A percentile compares a stretch with the other conserved stretches of the same genome.
Conservation (phyloP, 2,888 invertebrate genomes). For the Trissolcus brochymenae region DNA sequence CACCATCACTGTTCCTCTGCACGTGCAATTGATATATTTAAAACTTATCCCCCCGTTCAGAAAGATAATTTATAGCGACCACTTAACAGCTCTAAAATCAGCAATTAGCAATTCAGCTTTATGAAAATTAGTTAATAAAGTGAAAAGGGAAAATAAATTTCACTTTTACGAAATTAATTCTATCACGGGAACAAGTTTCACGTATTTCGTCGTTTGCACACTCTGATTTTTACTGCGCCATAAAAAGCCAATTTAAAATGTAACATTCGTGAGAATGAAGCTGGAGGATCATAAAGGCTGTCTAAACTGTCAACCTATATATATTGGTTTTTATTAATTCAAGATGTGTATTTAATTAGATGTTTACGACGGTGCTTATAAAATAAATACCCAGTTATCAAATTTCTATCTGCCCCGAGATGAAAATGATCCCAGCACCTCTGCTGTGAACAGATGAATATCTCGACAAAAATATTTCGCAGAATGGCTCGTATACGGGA, state of each 20-base stretch:
- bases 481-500: conserved; percentile 53
- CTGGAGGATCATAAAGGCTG: conserved; percentile 28
- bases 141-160: too few species aligned
- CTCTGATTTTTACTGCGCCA: conserved; percentile 29
- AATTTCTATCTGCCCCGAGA: conserved; percentile 53
- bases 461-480: conserved; percentile 53
- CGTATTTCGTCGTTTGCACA: conserved; percentile 2
- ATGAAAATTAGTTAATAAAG: too few species aligned
- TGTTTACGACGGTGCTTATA: conserved; percentile 53
- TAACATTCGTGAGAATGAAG: conserved; percentile 46
- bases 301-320: conserved; percentile 40
- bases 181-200: neutral
- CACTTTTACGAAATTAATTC: conserved; percentile 1
- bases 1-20: neutral
- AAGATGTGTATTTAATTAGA: conserved; percentile 56
- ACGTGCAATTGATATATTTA: neutral
- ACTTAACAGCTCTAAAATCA: too few species aligned
- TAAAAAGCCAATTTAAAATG: conserved; percentile 52
- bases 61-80: neutral
- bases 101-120: too few species aligned
- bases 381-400: conserved; percentile 55
- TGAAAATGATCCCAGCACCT: conserved; percentile 55
- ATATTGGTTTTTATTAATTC: conserved; percentile 55
- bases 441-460: conserved; percentile 55
- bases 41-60: neutral